Evolutionary conservation across 2,888 invertebrate species (phyloP).

Genomic region (Drosophila quinaria): DNA sequence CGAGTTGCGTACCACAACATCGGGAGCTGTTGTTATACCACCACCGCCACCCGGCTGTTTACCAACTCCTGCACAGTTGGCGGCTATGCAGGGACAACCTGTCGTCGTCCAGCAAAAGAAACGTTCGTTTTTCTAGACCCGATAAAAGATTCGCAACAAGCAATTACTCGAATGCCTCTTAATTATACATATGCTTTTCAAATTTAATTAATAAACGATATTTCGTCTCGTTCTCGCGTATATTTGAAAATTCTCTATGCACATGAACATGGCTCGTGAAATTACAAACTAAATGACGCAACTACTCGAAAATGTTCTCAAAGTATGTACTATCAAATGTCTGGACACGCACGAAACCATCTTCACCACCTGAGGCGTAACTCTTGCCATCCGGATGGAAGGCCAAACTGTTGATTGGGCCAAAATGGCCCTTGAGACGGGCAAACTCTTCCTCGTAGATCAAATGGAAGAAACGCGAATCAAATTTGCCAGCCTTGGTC

Average conservation of each 20-base stretch:
- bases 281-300: conserved; percentile 53
- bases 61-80: conserved; percentile 84
- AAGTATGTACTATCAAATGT: conserved; percentile 98
- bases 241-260: conserved; percentile 75
- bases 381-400: conserved; percentile 99
- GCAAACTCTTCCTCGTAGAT: conserved; percentile 99
- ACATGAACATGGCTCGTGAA: conserved; percentile 65
- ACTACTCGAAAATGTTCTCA: conserved; percentile 87
- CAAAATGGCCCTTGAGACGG: conserved; percentile 99
- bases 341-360: conserved; percentile 98
- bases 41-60: conserved; percentile 85
- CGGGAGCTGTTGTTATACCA: conserved; percentile 82
- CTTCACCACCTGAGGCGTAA: conserved; percentile 99
- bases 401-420: conserved; percentile 99
- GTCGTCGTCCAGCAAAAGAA: conserved; percentile 81
- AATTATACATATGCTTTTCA: conserved; percentile 36
- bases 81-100: conserved; percentile 84
- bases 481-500: conserved; percentile 97
- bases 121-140: conserved; percentile 75
- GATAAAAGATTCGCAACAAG: background rate
- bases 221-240: conserved; percentile 82
- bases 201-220: conserved; percentile 59
- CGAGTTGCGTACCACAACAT: conserved; percentile 63
- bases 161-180: conserved; percentile 53
- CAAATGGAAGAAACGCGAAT: conserved; percentile 96